These are phyloP conservation scores for Clarias laeviceps DNA, from an alignment of 2,797 vertebrate genomes.

Conservation along the genomic window DNA sequence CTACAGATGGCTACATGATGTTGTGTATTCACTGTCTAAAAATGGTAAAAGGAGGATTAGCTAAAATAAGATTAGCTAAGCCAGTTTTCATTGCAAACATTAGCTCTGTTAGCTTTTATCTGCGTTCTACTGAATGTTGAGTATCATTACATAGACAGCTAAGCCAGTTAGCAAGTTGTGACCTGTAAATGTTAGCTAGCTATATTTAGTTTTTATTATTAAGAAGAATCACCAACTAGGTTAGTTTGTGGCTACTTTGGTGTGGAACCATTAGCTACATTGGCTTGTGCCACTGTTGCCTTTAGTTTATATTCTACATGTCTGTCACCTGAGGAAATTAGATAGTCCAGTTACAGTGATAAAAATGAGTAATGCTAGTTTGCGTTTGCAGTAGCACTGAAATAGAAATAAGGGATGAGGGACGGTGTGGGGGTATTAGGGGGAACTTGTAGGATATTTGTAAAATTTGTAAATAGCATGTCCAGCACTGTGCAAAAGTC, in stretches of 20 bases:
- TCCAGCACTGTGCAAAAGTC: too few species aligned
- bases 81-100: background rate
- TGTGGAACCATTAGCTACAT: background rate
- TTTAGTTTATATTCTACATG: background rate
- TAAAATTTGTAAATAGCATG: too few species aligned
- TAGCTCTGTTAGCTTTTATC: background rate
- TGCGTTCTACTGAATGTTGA: too few species aligned
- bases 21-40: background rate
- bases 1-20: background rate
- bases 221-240: background rate
- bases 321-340: background rate
- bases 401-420: too few species aligned
- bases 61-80: background rate
- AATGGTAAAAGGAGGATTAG: background rate
- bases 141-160: background rate
- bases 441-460: too few species aligned
- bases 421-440: too few species aligned
- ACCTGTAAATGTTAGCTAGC: background rate
- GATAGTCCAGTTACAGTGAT: background rate
- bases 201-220: background rate
- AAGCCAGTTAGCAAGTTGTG: background rate
- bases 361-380: background rate
- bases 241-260: background rate
- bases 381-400: too few species aligned
- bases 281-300: background rate